Conservation (phyloP, 1,140 invertebrate genomes). For the Drosophila tropicalis region DNA sequence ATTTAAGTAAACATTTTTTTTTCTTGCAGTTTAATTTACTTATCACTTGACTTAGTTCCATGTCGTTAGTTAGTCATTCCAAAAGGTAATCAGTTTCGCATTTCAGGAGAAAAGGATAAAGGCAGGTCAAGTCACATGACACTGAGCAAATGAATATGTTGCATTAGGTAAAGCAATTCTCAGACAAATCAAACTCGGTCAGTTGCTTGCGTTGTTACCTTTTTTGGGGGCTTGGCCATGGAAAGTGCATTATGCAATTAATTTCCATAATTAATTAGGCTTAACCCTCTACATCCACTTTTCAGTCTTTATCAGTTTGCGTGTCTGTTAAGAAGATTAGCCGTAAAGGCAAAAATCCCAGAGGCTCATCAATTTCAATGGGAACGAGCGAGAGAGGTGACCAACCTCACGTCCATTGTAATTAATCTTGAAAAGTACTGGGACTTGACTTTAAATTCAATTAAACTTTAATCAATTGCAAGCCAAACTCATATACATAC, state of each 20-base stretch:
- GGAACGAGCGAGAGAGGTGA: neutral
- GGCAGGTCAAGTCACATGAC: constrained; percentile 20
- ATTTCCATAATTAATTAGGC: constrained; percentile 74
- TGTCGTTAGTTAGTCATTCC: constrained; percentile 24
- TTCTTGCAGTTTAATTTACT: neutral
- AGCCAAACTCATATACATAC: constrained; percentile 27
- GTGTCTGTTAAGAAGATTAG: constrained; percentile 61
- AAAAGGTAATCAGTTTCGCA: constrained; percentile 62
- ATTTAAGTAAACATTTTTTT: neutral
- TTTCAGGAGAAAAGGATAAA: constrained; percentile 45
- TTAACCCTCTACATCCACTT: constrained; percentile 35
- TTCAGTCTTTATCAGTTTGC: constrained; percentile 58
- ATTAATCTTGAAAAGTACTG: constrained; percentile 62
- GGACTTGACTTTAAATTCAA: constrained; percentile 65
- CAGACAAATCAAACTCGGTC: constrained; percentile 37
- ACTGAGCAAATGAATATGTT: constrained; percentile 26
- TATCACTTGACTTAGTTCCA: constrained; percentile 19
- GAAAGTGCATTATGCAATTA: constrained; percentile 64
- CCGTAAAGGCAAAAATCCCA: constrained; percentile 28
- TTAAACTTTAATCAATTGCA: constrained; percentile 76
- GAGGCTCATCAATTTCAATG: constrained; percentile 40
- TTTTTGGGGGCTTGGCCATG: constrained; percentile 38
- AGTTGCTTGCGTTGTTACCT: constrained; percentile 36
- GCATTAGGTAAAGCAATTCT: constrained; percentile 43
- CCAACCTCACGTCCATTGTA: constrained; percentile 14